Conservation (phyloP, 2,888 invertebrate species). For the Macroteleia sp. region DNA sequence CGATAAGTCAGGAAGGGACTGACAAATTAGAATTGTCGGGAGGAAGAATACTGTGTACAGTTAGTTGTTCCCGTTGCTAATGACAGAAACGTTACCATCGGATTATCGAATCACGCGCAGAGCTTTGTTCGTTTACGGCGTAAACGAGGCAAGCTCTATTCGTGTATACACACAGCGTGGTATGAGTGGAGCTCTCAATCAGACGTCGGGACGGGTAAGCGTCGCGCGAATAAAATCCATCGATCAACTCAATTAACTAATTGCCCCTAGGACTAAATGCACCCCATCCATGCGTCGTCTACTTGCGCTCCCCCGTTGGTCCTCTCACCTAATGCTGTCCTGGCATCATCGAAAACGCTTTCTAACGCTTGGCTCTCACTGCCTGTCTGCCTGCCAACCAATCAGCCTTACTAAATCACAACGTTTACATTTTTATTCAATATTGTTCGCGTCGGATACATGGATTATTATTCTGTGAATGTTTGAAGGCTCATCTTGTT, state of each 20-base stretch:
- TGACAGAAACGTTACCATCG: conserved; percentile 60
- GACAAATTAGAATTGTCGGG: conserved; percentile 34
- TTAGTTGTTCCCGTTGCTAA: conserved; percentile 63
- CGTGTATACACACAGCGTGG: conserved; percentile 68
- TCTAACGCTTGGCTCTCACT: conserved; percentile 50
- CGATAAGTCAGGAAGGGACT: conserved; percentile 22
- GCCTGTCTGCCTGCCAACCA: conserved; percentile 49
- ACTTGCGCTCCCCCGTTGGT: conserved; percentile 50
- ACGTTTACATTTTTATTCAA: conserved; percentile 41
- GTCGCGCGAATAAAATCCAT: conserved; percentile 81
- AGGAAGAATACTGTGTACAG: conserved; percentile 47
- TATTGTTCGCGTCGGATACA: neutral
- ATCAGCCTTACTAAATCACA: conserved; percentile 41
- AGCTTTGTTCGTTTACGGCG: conserved; percentile 70
- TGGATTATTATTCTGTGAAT: neutral
- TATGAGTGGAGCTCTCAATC: conserved; percentile 80
- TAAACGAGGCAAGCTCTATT: conserved; percentile 69
- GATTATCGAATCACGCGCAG: conserved; percentile 67
- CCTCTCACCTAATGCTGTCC: conserved; percentile 45
- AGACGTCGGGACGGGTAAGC: conserved; percentile 78
- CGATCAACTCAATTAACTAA: conserved; percentile 84
- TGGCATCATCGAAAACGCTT: conserved; percentile 61
- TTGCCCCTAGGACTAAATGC: conserved; percentile 74
- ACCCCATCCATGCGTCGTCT: conserved; percentile 62
- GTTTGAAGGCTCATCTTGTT: neutral